phyloP scores from a whole-genome alignment of 2,113 vertebrate species.

The Salvelinus fontinalis region DNA sequence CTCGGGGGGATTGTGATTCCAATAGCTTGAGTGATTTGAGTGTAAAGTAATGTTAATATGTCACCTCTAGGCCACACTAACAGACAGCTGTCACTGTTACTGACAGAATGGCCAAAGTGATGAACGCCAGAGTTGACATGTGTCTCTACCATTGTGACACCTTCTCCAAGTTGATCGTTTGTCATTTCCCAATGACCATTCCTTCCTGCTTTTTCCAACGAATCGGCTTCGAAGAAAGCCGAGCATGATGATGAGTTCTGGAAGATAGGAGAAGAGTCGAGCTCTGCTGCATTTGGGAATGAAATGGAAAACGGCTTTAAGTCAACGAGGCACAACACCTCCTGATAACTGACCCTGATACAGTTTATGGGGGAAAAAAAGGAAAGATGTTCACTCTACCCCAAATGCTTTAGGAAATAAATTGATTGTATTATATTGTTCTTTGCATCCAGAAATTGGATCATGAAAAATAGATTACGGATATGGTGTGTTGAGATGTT shows the following conservation, averaged over 20 bases:
- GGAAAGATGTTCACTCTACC: conserved; percentile 25
- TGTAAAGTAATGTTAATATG: not conserved
- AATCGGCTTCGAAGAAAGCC: conserved; percentile 31
- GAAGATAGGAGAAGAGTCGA: conserved; percentile 44
- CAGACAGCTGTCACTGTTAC: not conserved
- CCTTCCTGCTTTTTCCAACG: not conserved
- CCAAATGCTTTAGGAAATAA: too few relatives aligned
- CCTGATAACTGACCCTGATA: conserved; percentile 68
- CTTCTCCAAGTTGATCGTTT: too few relatives aligned
- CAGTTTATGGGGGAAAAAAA: conserved; percentile 38
- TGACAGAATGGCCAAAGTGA: not conserved
- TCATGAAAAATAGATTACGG: too few relatives aligned
- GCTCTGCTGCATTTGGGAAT: conserved; percentile 56
- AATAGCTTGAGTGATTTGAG: not conserved
- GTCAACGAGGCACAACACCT: conserved; percentile 64
- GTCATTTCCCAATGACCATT: conserved; percentile 26
- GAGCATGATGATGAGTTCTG: conserved; percentile 37
- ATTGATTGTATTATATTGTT: too few relatives aligned
- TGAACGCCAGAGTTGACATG: too few relatives aligned
- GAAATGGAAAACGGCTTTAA: conserved; percentile 61
- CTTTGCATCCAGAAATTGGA: too few relatives aligned
- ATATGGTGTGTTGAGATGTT: too few relatives aligned
- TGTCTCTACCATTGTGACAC: too few relatives aligned
- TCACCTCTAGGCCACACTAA: conserved; percentile 16
- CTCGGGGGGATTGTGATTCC: not conserved